These are phyloP conservation scores for Pomacea canaliculata DNA, from an alignment of 2,888 invertebrate genomes.

Conservation along the genomic window DNA sequence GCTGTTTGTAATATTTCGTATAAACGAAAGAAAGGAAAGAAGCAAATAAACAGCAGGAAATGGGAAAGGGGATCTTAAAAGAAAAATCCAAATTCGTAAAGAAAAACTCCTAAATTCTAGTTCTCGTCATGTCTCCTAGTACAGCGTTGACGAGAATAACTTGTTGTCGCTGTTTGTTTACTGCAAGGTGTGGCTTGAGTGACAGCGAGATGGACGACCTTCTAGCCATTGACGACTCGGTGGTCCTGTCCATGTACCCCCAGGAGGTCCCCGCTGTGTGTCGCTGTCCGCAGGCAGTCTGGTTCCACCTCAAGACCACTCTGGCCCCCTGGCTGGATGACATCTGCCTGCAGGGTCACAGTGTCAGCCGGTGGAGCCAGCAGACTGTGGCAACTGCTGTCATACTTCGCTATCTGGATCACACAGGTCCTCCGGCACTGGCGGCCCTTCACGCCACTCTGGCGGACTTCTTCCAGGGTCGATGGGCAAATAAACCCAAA, in stretches of 20 bases:
- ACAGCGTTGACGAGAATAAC: no score
- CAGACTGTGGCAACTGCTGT: slow-evolving; percentile 3
- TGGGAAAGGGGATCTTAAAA: no score
- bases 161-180: no score
- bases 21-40: no score
- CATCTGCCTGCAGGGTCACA: slow-evolving; percentile 20
- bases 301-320: slow-evolving; percentile 19
- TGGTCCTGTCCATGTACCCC: slow-evolving; percentile 22
- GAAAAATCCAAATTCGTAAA: no score
- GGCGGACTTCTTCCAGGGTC: slow-evolving; percentile 26
- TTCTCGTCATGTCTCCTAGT: no score
- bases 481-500: slow-evolving; percentile 26
- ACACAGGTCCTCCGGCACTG: background rate
- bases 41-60: no score
- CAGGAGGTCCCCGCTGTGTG: slow-evolving; percentile 7
- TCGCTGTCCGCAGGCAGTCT: slow-evolving; percentile 29
- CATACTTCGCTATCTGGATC: background rate
- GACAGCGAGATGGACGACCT: slow-evolving; percentile 31
- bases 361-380: slow-evolving; percentile 24
- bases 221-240: slow-evolving; percentile 27
- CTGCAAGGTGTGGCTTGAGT: slow-evolving; percentile 26
- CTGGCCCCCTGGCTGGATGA: slow-evolving; percentile 19
- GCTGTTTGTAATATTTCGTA: no score
- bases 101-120: no score
- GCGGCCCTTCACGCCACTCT: slow-evolving; percentile 19